Evolutionary conservation across 2,797 vertebrate species (phyloP).

Genomic region (Eulemur rubriventer): DNA sequence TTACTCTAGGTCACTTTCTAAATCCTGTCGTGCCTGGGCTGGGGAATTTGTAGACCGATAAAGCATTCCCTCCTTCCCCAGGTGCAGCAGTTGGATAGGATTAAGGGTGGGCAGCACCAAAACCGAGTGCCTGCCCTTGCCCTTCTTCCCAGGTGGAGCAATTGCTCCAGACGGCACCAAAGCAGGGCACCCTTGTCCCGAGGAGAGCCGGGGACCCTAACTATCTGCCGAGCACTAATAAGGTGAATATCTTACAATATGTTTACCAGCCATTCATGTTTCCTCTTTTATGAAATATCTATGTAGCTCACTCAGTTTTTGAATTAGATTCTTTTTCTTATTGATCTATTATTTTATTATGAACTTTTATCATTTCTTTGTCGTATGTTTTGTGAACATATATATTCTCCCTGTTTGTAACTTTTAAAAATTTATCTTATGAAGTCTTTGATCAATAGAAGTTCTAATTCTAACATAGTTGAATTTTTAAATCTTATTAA

Average conservation of each 20-base stretch:
- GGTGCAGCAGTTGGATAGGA: too few relatives aligned
- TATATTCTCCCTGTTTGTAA: not conserved
- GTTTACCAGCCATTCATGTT: not conserved
- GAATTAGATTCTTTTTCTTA: not conserved
- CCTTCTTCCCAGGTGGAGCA: too few relatives aligned
- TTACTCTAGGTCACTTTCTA: too few relatives aligned
- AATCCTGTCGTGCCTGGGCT: too few relatives aligned
- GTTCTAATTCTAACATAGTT: not conserved
- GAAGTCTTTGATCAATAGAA: not conserved
- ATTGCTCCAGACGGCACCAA: too few relatives aligned
- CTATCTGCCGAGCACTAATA: not conserved
- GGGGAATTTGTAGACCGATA: too few relatives aligned
- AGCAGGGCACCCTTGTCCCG: too few relatives aligned
- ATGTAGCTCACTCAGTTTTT: not conserved
- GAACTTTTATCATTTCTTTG: not conserved
- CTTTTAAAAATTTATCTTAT: not conserved
- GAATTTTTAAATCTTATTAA: not conserved
- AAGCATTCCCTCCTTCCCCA: too few relatives aligned
- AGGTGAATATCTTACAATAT: not conserved
- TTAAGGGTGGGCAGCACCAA: too few relatives aligned
- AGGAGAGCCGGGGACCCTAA: too few relatives aligned
- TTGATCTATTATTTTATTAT: not conserved
- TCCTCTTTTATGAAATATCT: not conserved
- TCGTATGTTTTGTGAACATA: not conserved
- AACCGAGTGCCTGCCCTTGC: too few relatives aligned